Conservation (phyloP, 2,888 invertebrate genomes). For the Rhopalosiphum nymphaeae region DNA sequence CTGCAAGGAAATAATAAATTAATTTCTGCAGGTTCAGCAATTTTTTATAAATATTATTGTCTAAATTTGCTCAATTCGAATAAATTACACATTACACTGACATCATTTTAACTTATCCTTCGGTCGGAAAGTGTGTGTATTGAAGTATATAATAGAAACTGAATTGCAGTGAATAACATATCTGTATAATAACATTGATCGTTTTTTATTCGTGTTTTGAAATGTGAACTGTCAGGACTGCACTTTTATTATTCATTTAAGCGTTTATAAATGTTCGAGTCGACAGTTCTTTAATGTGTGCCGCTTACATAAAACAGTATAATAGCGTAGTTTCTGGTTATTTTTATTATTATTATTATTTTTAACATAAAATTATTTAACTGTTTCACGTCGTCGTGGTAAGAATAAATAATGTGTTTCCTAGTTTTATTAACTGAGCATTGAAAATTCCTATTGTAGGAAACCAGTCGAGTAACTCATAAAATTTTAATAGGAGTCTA, state of each 20-base stretch:
- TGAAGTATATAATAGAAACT: not conserved
- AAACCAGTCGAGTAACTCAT: not conserved
- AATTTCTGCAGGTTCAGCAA: not conserved
- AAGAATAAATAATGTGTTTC: conserved; percentile 23
- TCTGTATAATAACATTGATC: not conserved
- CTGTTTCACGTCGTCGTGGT: not conserved
- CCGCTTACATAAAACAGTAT: not conserved
- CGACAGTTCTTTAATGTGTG: not conserved
- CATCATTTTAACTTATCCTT: not conserved
- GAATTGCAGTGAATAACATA: not conserved
- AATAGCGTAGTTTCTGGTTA: not conserved
- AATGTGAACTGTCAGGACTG: not conserved
- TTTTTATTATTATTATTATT: conserved; percentile 16
- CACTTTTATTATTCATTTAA: conserved; percentile 17
- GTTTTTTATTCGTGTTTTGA: not conserved
- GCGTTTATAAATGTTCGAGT: conserved; percentile 1
- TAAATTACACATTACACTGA: not conserved
- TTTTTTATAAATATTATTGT: not conserved
- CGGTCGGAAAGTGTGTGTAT: not conserved
- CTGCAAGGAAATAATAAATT: not conserved
- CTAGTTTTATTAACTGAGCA: not conserved
- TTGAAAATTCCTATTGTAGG: not conserved
- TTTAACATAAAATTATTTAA: conserved; percentile 28
- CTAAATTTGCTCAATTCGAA: not conserved
- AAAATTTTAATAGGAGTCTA: conserved; percentile 19